Evolutionary conservation across 2,113 vertebrate genomes (phyloP).

Genomic region (Oncorhynchus mykiss): DNA sequence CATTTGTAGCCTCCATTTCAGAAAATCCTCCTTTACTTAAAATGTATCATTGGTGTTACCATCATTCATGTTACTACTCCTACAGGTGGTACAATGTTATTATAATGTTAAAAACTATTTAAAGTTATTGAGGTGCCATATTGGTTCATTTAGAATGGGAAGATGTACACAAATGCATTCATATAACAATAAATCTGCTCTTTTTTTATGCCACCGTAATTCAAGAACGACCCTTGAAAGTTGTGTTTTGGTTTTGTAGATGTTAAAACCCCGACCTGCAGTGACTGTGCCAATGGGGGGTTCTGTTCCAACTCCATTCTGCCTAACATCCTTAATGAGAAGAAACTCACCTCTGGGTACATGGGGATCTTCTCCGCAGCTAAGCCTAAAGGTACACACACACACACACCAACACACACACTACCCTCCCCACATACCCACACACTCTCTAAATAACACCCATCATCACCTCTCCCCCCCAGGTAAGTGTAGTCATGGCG

Average conservation of each 20-base stretch:
- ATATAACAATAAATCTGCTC: too few species aligned
- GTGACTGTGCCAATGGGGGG: constrained; percentile 62
- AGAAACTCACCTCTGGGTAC: constrained; percentile 75
- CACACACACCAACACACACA: not conserved
- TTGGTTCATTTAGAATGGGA: too few species aligned
- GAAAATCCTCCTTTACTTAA: too few species aligned
- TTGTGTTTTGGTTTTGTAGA: constrained; percentile 39
- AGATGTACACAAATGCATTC: too few species aligned
- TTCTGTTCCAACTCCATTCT: constrained; percentile 65
- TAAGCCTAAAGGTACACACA: constrained; percentile 65
- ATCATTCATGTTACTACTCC: too few species aligned
- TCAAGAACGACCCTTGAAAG: not conserved
- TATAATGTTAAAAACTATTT: too few species aligned
- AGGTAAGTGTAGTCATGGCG: constrained; percentile 80
- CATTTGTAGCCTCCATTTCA: too few species aligned
- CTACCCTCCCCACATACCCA: not conserved
- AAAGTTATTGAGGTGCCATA: too few species aligned
- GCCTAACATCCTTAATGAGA: constrained; percentile 56
- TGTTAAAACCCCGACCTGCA: constrained; percentile 64
- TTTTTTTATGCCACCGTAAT: too few species aligned
- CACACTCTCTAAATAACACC: not conserved
- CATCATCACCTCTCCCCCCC: not conserved
- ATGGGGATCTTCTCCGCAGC: constrained; percentile 48
- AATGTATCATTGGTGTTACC: too few species aligned
- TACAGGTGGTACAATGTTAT: too few species aligned